A percentile compares a stretch with the other conserved stretches of the same genome.
Conservation (phyloP, 30 jellyfish, hydroid and myxozoan genomes). For the Turritopsis rubra region DNA sequence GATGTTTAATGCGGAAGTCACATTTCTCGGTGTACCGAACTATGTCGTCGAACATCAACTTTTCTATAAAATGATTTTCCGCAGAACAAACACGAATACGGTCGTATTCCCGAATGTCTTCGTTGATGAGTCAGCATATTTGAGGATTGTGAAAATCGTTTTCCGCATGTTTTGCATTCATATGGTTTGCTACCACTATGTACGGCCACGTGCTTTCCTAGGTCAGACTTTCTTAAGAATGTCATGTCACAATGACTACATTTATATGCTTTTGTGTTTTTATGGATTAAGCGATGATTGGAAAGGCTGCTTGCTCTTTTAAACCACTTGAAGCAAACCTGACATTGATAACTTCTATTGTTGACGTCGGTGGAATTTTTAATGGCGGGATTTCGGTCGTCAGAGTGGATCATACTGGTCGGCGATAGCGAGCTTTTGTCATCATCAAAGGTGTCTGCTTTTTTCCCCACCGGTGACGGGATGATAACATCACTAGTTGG, state of each 20-base stretch:
- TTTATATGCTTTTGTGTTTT: slow-evolving; percentile 49
- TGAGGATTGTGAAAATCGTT: slow-evolving; percentile 75
- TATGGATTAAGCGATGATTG: slow-evolving; percentile 65
- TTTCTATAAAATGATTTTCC: slow-evolving; percentile 62
- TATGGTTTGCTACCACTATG: slow-evolving; percentile 74
- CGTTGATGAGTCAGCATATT: slow-evolving; percentile 80
- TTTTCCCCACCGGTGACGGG: slow-evolving; percentile 21
- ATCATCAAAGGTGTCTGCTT: background rate
- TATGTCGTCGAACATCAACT: slow-evolving; percentile 79
- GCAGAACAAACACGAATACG: slow-evolving; percentile 56
- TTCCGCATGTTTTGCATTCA: slow-evolving; percentile 52
- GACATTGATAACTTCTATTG: slow-evolving; percentile 30
- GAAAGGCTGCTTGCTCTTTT: slow-evolving; percentile 77
- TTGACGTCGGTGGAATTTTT: background rate
- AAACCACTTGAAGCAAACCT: slow-evolving; percentile 61
- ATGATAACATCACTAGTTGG: background rate
- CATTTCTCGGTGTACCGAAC: slow-evolving; percentile 42
- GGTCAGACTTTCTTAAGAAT: slow-evolving; percentile 75
- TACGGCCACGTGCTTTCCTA: slow-evolving; percentile 54
- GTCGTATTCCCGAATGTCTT: slow-evolving; percentile 75
- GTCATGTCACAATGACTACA: slow-evolving; percentile 57
- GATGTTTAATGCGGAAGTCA: background rate
- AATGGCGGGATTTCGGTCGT: background rate
- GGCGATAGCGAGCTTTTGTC: background rate
- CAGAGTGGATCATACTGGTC: background rate